A percentile compares a stretch with the other conserved stretches of the same genome.
These are phyloP conservation scores for Sylvicapra grimmia DNA, from an alignment of 2,113 vertebrate species.

Conservation along the genomic window DNA sequence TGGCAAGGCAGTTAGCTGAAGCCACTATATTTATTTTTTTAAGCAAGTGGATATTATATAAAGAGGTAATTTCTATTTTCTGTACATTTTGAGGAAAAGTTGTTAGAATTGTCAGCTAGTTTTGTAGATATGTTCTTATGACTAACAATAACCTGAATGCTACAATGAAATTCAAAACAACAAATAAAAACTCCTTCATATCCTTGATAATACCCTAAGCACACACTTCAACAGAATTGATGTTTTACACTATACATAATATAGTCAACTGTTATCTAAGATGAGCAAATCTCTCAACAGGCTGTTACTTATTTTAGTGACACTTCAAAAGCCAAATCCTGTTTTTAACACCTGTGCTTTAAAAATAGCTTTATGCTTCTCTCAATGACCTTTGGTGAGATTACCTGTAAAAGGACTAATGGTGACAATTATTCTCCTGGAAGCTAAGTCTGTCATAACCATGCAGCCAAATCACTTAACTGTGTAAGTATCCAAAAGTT, in stretches of 20 bases:
- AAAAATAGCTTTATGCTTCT: neutral
- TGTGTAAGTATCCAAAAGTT: neutral
- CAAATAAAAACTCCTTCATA: neutral
- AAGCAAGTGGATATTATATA: neutral
- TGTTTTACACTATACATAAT: neutral
- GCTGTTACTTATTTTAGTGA: neutral
- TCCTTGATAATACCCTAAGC: neutral
- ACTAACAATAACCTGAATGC: neutral
- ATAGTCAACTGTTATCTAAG: neutral
- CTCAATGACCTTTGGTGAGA: neutral
- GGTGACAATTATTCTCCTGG: neutral
- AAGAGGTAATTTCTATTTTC: slow-evolving; percentile 8
- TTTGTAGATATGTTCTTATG: neutral
- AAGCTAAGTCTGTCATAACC: neutral
- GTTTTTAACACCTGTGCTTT: neutral
- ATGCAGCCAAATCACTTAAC: neutral
- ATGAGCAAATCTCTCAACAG: neutral
- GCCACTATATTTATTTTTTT: neutral
- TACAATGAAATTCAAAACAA: neutral
- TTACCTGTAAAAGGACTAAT: neutral
- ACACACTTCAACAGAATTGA: neutral
- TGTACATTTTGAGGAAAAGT: neutral
- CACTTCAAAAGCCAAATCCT: neutral
- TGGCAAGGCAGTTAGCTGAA: neutral
- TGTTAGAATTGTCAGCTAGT: neutral